Evolutionary conservation across 2,888 invertebrate species (phyloP).

Genomic region (Hoplodrina ambigua): DNA sequence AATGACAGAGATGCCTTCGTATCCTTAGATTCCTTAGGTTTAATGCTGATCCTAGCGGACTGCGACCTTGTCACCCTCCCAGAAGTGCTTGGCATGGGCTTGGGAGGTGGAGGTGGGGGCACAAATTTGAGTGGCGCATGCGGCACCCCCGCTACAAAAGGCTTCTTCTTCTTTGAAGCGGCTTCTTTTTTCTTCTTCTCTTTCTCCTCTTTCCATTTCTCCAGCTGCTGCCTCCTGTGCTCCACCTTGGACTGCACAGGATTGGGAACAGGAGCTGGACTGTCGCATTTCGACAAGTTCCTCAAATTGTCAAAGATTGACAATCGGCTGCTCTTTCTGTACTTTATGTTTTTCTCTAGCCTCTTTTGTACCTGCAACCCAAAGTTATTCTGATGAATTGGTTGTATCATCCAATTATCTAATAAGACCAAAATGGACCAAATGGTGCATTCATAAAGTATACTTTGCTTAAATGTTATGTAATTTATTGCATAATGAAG

Average conservation of each 20-base stretch:
- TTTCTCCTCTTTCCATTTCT: conserved; percentile 86
- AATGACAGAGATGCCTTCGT: conserved; percentile 76
- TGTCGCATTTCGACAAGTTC: conserved; percentile 71
- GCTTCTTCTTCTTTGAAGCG: conserved; percentile 80
- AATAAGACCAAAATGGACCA: not conserved
- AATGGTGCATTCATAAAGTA: conserved; percentile 11
- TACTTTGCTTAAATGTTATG: conserved; percentile 24
- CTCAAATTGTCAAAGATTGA: conserved; percentile 78
- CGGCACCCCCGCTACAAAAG: conserved; percentile 79
- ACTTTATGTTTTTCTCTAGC: conserved; percentile 72
- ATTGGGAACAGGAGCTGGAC: conserved; percentile 68
- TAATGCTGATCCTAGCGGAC: conserved; percentile 61
- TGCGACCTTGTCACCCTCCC: conserved; percentile 83
- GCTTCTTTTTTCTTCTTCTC: conserved; percentile 79
- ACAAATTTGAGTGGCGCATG: conserved; percentile 75
- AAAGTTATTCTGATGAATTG: conserved; percentile 41
- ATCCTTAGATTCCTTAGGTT: conserved; percentile 46
- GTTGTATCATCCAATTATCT: not conserved
- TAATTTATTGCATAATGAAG: not conserved
- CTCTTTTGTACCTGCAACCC: conserved; percentile 79
- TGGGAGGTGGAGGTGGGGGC: conserved; percentile 81
- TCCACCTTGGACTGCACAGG: conserved; percentile 70
- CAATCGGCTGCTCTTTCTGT: conserved; percentile 76
- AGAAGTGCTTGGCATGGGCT: conserved; percentile 75
- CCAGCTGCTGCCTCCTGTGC: conserved; percentile 78